phyloP scores from a whole-genome alignment of 2,888 invertebrate genomes.

The Apoda limacodes region DNA sequence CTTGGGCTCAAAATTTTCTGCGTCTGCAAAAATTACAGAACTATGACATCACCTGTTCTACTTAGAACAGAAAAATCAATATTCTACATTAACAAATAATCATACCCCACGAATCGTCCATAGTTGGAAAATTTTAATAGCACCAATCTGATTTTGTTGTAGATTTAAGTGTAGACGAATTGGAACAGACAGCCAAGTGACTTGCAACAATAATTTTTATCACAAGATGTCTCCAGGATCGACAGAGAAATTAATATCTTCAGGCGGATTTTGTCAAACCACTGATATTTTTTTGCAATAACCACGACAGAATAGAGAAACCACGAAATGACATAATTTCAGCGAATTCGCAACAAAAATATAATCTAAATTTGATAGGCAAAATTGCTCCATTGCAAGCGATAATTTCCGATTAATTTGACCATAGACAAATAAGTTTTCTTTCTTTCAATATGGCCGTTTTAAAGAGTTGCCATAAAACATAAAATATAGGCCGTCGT shows the following conservation, averaged over 20 bases:
- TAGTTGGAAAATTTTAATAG: constrained; percentile 51
- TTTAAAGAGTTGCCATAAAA: constrained; percentile 26
- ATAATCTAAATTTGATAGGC: constrained; percentile 58
- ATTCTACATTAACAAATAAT: constrained; percentile 14
- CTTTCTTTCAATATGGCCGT: constrained; percentile 57
- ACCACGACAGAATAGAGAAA: constrained; percentile 55
- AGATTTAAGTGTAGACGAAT: constrained; percentile 57
- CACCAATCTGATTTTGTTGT: constrained; percentile 55
- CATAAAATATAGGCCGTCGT: constrained; percentile 3
- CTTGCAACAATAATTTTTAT: constrained; percentile 29
- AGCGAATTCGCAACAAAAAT: constrained; percentile 58
- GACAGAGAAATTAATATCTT: constrained; percentile 46
- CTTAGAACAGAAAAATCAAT: constrained; percentile 23
- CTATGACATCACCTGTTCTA: constrained; percentile 28
- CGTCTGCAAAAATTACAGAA: constrained; percentile 68
- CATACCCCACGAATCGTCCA: constrained; percentile 82
- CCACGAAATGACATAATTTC: constrained; percentile 64
- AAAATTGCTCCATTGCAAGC: constrained; percentile 69
- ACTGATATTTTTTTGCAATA: constrained; percentile 59
- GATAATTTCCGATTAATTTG: constrained; percentile 61
- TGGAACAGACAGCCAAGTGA: constrained; percentile 50
- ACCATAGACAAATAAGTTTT: no score
- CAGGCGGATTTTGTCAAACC: constrained; percentile 64
- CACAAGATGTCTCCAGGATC: constrained; percentile 69
- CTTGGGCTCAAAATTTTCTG: constrained; percentile 78